Conservation (phyloP, 1,140 invertebrate genomes). For the Arion vulgaris region DNA sequence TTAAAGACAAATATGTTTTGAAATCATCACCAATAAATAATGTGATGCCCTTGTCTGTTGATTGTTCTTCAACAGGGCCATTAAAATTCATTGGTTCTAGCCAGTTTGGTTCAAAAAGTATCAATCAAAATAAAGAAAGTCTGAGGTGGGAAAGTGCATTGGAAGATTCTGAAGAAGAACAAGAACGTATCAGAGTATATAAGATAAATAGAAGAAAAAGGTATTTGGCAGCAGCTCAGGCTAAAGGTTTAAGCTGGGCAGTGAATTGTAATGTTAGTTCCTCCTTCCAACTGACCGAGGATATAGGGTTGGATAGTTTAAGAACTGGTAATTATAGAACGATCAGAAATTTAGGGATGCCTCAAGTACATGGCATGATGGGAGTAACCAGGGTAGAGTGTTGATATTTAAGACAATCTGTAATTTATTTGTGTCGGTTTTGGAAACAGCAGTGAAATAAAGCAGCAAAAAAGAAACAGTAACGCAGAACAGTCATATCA, state of each 20-base stretch:
- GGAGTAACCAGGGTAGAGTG: slow-evolving; percentile 43
- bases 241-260: slow-evolving; percentile 65
- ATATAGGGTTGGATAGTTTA: slow-evolving; percentile 31
- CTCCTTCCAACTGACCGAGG: slow-evolving; percentile 16
- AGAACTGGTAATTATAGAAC: slow-evolving; percentile 45
- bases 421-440: no score
- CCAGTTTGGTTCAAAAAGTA: not conserved
- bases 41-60: not conserved
- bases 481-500: no score
- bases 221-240: slow-evolving; percentile 63
- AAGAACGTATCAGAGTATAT: slow-evolving; percentile 61
- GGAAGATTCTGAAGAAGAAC: slow-evolving; percentile 58
- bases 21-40: not conserved
- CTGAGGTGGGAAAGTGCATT: slow-evolving; percentile 63
- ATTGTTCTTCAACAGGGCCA: not conserved
- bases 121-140: slow-evolving; percentile 50
- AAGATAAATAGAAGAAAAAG: slow-evolving; percentile 68
- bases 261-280: slow-evolving; percentile 26
- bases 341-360: slow-evolving; percentile 42
- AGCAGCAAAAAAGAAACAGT: no score
- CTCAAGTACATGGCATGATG: not conserved
- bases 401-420: slow-evolving; percentile 14
- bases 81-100: not conserved
- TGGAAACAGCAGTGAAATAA: no score
- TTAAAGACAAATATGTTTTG: slow-evolving; percentile 15